phyloP scores from a whole-genome alignment of 2,113 vertebrate species.

The Scytalopus superciliaris region DNA sequence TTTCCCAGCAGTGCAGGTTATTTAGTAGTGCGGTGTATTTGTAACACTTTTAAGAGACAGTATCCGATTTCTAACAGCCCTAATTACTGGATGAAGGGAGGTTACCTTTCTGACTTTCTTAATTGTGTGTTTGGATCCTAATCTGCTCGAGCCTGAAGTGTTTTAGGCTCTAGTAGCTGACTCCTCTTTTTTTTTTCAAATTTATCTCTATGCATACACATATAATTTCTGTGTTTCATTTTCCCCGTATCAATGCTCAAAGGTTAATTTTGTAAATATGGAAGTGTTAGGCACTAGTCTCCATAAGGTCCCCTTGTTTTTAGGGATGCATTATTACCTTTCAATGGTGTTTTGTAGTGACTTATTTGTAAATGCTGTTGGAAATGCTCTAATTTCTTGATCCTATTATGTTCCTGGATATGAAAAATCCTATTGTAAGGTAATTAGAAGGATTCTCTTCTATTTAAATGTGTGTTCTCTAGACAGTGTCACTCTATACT shows the following conservation, averaged over 20 bases:
- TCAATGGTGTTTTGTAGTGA: constrained; percentile 62
- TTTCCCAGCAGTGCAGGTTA: constrained; percentile 88
- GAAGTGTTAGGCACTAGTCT: not conserved
- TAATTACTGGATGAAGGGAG: constrained; percentile 73
- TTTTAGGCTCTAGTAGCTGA: constrained; percentile 33
- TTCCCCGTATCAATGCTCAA: not conserved
- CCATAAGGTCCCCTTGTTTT: constrained; percentile 41
- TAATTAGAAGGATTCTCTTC: constrained; percentile 69
- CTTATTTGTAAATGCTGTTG: constrained; percentile 70
- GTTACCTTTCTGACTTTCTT: constrained; percentile 75
- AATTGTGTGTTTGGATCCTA: constrained; percentile 75
- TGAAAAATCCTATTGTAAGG: constrained; percentile 74
- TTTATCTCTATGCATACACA: not conserved
- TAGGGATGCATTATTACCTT: constrained; percentile 48
- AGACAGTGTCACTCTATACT: constrained; percentile 67
- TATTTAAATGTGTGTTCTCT: constrained; percentile 62
- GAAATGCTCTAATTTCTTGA: constrained; percentile 62
- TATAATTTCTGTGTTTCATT: constrained; percentile 50
- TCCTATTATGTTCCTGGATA: constrained; percentile 69
- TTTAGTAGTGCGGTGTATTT: constrained; percentile 78
- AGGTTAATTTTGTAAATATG: constrained; percentile 58
- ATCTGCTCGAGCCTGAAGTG: constrained; percentile 57
- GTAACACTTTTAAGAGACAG: constrained; percentile 74
- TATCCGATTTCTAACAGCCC: constrained; percentile 74
- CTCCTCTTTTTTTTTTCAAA: not conserved